phyloP scores from a whole-genome alignment of 2,113 vertebrate genomes.

The Ictalurus furcatus region DNA sequence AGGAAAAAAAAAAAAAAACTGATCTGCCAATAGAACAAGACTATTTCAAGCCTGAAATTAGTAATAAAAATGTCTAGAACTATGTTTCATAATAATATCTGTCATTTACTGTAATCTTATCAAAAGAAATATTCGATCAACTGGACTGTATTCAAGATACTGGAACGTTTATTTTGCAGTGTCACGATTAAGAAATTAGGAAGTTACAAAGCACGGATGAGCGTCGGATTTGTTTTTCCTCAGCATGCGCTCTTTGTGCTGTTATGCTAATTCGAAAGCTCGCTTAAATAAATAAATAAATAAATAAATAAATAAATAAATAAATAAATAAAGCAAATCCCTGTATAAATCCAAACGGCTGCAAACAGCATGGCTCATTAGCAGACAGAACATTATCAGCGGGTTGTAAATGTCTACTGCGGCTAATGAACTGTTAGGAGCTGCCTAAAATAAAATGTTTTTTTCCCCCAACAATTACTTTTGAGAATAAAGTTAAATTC shows the following conservation, averaged over 20 bases:
- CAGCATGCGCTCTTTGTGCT: not conserved
- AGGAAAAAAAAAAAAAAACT: not conserved
- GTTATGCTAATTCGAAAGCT: not conserved
- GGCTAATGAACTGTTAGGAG: constrained; percentile 30
- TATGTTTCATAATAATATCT: not conserved
- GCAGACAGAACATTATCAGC: constrained; percentile 23
- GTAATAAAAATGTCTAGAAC: not conserved
- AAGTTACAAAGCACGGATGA: not conserved
- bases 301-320: too few relatives aligned
- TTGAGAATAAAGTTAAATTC: constrained; percentile 8
- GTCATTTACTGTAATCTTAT: not conserved
- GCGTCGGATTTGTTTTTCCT: not conserved
- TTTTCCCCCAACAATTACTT: not conserved
- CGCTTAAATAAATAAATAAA: not conserved
- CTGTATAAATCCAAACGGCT: not conserved
- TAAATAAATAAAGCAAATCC: not conserved
- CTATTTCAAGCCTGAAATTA: not conserved
- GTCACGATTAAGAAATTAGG: not conserved
- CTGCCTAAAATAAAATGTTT: constrained; percentile 21
- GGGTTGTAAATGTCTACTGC: constrained; percentile 16
- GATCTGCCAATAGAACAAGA: not conserved
- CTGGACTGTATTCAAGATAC: too few relatives aligned
- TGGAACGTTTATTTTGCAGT: not conserved
- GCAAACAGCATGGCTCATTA: constrained; percentile 37
- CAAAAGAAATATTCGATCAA: not conserved